These are phyloP conservation scores for Nyctalus aviator DNA, from an alignment of 2,797 vertebrate species.

Conservation along the genomic window DNA sequence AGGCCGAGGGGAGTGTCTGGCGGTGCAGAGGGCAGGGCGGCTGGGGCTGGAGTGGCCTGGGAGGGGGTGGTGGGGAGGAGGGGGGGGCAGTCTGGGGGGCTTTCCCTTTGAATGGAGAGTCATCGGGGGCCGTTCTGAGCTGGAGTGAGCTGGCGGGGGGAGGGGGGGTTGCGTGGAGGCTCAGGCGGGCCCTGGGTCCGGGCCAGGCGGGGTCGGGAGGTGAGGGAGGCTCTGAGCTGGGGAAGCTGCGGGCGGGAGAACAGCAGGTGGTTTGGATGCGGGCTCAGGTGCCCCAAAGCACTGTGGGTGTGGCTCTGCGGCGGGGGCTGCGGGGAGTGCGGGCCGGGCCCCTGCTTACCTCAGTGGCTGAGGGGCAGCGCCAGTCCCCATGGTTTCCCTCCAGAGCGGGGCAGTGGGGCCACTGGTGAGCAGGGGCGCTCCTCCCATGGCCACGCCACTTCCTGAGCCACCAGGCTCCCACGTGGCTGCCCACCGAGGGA, in stretches of 20 bases:
- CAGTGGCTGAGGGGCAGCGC: no score
- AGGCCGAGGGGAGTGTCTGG: neutral
- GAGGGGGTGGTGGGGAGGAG: accelerated
- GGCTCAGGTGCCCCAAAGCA: neutral
- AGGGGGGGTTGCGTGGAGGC: neutral
- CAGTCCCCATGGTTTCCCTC: neutral
- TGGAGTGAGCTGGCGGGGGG: no score
- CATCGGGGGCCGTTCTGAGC: neutral
- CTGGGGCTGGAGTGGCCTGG: neutral
- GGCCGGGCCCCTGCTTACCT: no score
- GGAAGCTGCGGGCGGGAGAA: neutral
- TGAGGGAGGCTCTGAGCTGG: neutral
- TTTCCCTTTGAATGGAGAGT: neutral
- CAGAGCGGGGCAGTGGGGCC: neutral
- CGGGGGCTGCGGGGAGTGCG: neutral
- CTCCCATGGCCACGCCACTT: accelerated
- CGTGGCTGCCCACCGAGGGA: accelerated
- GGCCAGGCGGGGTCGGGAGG: no score
- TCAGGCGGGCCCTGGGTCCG: neutral
- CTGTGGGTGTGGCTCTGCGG: neutral
- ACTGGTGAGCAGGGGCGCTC: no score
- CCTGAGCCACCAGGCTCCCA: neutral
- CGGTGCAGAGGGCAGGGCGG: neutral
- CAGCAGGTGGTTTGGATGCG: accelerated
- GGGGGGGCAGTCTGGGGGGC: neutral